Base-by-base conservation (phyloP, 2,797 vertebrate species). In the Thaleichthys pacificus region DNA sequence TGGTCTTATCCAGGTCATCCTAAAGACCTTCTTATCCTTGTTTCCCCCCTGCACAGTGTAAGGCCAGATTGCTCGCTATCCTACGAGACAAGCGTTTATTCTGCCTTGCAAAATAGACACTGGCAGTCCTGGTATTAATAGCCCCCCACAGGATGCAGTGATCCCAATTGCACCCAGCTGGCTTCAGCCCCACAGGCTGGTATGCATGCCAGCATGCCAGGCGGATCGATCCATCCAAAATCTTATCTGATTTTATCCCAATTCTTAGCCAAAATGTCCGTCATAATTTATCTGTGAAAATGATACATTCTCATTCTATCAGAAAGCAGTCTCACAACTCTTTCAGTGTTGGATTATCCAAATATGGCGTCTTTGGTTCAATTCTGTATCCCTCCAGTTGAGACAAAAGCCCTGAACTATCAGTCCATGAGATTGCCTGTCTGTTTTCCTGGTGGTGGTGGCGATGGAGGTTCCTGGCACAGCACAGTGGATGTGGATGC, bases 391-490 rank as follows among this genome's bases (percentile, higher is more conserved):
- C 42, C 42, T 47, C 12, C 12, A 47, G 11, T 47, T 14, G 12
- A 32, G 60, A 21, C 62, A 17, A 22, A 30, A 73, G 28, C 68
- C 75, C 79, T 47, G 77, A 74, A 76, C 75, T 68, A 72, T 74
- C 49, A 19, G 75, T 24, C 67, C 79, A 79, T 78, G 81, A 83
- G 78, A 80, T 84, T 85, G 83, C 77, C 81, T 79, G 76, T 76
- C 71, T 66, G 61, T 62, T 64, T 83, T 78, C 58, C 66, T 72
- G 56, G 32, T 42, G 63, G 35, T 75, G 64, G 38, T 22, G 32
- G 51, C 66, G 69, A 73, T 77, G 84, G 85, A 73, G 67, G 73
- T 21, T 80, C 67, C 73, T 88, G 86, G 85, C 85, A 81, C 35
- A 60, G 58, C 73, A 38, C 63, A 73, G 72, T 69, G 72, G 75